Evolutionary conservation across 1,140 invertebrate species (phyloP).

Genomic region (Ditylenchus dipsaci): DNA sequence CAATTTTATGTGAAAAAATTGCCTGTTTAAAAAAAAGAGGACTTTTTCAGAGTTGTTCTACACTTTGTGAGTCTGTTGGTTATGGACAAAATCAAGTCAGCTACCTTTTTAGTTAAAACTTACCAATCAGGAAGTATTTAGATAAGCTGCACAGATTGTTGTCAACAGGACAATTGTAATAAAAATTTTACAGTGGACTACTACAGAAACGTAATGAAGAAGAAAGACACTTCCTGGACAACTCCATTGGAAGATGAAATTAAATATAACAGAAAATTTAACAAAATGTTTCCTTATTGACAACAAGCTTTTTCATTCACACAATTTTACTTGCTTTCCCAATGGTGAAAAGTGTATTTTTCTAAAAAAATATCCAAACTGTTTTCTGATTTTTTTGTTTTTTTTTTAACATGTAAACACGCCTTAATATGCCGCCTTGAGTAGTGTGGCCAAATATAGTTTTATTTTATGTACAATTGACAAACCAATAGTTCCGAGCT

Average conservation of each 20-base stretch:
- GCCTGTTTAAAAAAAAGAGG: neutral
- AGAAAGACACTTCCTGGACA: neutral
- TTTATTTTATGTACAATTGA: too few relatives aligned
- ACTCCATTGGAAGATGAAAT: neutral
- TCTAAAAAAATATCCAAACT: too few relatives aligned
- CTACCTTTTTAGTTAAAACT: neutral
- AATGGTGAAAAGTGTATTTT: too few relatives aligned
- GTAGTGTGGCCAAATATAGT: too few relatives aligned
- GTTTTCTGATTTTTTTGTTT: too few relatives aligned
- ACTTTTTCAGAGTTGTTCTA: neutral
- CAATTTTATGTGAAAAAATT: too few relatives aligned
- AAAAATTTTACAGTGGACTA: neutral
- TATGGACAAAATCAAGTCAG: constrained; percentile 1
- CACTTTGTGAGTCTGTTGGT: neutral
- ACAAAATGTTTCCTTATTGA: neutral
- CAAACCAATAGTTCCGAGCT: too few relatives aligned
- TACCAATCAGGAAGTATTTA: neutral
- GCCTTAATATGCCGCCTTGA: too few relatives aligned
- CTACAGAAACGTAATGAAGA: neutral
- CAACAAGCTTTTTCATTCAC: too few relatives aligned
- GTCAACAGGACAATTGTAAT: neutral
- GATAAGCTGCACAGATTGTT: constrained; percentile 1
- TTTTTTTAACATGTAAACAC: too few relatives aligned
- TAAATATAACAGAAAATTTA: neutral
- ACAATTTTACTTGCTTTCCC: too few relatives aligned